Percentiles rank a stretch among this genome's conserved stretches.
phyloP scores from a whole-genome alignment of 2,113 vertebrate genomes.

The Cinclus cinclus region DNA sequence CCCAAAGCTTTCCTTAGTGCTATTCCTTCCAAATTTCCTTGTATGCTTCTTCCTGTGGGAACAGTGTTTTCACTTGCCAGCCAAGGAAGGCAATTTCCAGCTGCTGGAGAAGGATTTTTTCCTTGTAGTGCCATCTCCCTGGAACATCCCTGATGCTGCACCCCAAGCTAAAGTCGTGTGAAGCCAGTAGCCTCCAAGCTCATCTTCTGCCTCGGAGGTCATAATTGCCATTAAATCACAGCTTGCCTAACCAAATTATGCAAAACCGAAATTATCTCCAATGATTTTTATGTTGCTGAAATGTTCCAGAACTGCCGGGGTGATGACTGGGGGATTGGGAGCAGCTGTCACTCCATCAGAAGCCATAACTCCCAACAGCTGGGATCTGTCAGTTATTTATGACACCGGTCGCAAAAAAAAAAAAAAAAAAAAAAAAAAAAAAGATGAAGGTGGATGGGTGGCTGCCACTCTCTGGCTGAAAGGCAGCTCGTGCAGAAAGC shows the following conservation, averaged over 20 bases:
- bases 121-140: slow-evolving; percentile 2
- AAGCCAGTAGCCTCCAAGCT: slow-evolving; percentile 44
- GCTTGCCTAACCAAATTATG: slow-evolving; percentile 76
- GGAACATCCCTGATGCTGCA: not conserved
- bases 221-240: slow-evolving; percentile 74
- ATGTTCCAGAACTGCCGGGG: slow-evolving; percentile 69
- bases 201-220: slow-evolving; percentile 59
- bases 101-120: not conserved
- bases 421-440: not conserved
- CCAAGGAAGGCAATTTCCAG: slow-evolving; percentile 28
- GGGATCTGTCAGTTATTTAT: slow-evolving; percentile 76
- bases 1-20: not conserved
- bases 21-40: slow-evolving; percentile 31
- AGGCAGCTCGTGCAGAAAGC: not conserved
- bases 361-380: slow-evolving; percentile 79
- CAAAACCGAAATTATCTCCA: slow-evolving; percentile 73
- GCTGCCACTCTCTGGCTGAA: not conserved
- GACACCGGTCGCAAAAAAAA: not conserved
- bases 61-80: not conserved
- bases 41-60: slow-evolving; percentile 1
- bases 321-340: slow-evolving; percentile 75
- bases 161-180: not conserved
- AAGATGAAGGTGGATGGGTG: slow-evolving; percentile 17
- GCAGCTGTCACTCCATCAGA: slow-evolving; percentile 80
- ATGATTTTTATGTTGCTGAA: slow-evolving; percentile 81